These are phyloP conservation scores for Metalampra italica DNA, from an alignment of 2,888 invertebrate genomes.

Conservation along the genomic window DNA sequence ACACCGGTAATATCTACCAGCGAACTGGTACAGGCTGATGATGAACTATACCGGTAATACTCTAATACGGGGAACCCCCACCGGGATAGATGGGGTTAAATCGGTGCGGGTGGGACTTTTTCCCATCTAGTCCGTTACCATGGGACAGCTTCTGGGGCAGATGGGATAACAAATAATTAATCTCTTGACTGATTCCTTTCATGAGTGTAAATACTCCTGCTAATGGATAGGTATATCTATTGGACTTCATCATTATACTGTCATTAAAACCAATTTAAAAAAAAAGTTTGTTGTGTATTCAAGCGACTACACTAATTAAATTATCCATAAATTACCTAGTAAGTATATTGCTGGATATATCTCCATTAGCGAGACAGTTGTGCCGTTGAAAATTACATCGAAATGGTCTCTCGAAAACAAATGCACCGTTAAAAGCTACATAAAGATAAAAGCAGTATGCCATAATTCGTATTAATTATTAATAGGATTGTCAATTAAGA, in stretches of 20 bases:
- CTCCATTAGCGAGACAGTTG: conserved; percentile 64
- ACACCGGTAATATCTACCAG: too few species aligned
- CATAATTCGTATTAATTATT: conserved; percentile 74
- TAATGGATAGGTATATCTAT: conserved; percentile 38
- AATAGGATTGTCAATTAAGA: conserved; percentile 73
- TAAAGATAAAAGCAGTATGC: conserved; percentile 73
- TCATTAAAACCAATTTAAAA: conserved; percentile 37
- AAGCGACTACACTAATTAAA: conserved; percentile 38
- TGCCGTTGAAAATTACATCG: conserved; percentile 59
- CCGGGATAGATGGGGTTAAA: too few species aligned
- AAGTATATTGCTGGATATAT: conserved; percentile 61
- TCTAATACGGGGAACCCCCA: too few species aligned
- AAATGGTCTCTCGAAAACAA: conserved; percentile 66
- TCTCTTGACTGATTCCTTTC: conserved; percentile 28
- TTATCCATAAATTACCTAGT: conserved; percentile 56
- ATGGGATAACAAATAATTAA: too few species aligned
- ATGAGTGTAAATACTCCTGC: conserved; percentile 29
- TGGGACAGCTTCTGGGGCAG: too few species aligned
- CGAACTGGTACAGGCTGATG: too few species aligned
- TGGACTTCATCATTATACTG: conserved; percentile 36
- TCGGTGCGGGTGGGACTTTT: too few species aligned
- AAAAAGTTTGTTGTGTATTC: conserved; percentile 38
- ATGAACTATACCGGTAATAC: too few species aligned
- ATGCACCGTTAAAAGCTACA: conserved; percentile 68
- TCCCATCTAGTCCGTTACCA: too few species aligned